Base-by-base conservation (phyloP, 2,888 invertebrate species). In the Acrocyrtus sp. region DNA sequence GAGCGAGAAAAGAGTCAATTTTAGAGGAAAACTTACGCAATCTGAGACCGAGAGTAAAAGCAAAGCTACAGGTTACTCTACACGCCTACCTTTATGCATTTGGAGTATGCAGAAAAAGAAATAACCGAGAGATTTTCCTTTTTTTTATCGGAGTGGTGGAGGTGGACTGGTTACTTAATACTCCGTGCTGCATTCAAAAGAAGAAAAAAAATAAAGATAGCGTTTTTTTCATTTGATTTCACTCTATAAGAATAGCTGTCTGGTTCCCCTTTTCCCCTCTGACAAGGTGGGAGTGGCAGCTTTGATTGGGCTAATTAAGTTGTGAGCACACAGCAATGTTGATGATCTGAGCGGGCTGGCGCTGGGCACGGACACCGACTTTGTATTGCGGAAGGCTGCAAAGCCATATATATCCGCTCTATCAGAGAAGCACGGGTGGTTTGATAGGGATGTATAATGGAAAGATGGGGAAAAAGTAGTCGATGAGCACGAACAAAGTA, bases 301-400 rank as follows among this genome's bases (percentile, higher is more conserved):
- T 53, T 60, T 60, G 66, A 72, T 66, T 72, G 72, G 39, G 60
- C 72, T 72, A 72, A 72, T 72, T 72, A 72, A 72, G 66, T 66
- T 72, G 60, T 39, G 66, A 60, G 34, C 5, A 12, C 12, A 12
- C 34, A 34, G 34, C 50, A 54, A 54, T 66, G 60, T 56, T 72
- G 72, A 72, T 66, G 72, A 72, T 66, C 66, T 66, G 53, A 58
- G 57, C 39, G 29, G n/a, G n/a, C n/a, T n/a, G n/a, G n/a, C n/a
- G n/a, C n/a, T n/a, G n/a, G n/a, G n/a, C n/a, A n/a, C n/a, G n/a
- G n/a, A n/a, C n/a, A n/a, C n/a, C n/a, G n/a, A n/a, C n/a, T n/a
- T n/a, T n/a, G n/a, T n/a, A n/a, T n/a, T n/a, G n/a, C n/a, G n/a
- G n/a, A n/a, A n/a, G n/a, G n/a, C n/a, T n/a, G n/a, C n/a, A n/a